Evolutionary conservation across 2,888 invertebrate genomes (phyloP).

Genomic region (Oeneis ivallda): DNA sequence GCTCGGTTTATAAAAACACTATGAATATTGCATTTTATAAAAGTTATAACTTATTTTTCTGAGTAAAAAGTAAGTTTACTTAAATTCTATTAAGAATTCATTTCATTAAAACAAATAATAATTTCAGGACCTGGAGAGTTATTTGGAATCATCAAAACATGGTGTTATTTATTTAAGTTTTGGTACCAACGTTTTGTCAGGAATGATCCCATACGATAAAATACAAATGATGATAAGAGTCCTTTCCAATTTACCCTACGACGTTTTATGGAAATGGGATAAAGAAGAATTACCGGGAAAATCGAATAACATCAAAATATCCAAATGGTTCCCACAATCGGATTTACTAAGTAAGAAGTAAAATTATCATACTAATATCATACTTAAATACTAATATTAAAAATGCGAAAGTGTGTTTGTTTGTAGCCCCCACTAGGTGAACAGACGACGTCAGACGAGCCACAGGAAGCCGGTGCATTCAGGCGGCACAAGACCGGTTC

Average conservation of each 20-base stretch:
- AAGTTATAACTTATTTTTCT: too few species aligned
- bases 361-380: not conserved
- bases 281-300: conserved; percentile 54
- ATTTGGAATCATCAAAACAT: conserved; percentile 59
- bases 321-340: conserved; percentile 73
- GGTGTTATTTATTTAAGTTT: conserved; percentile 73
- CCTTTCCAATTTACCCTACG: conserved; percentile 64
- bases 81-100: not conserved
- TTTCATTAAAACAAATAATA: not conserved
- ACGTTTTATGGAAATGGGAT: conserved; percentile 73
- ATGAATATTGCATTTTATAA: too few species aligned
- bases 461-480: too few species aligned
- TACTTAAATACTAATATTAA: too few species aligned
- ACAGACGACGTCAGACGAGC: too few species aligned
- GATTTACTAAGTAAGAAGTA: conserved; percentile 58
- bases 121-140: conserved; percentile 56
- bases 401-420: too few species aligned
- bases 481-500: too few species aligned
- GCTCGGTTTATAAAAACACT: too few species aligned
- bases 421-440: too few species aligned
- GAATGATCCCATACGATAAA: conserved; percentile 52
- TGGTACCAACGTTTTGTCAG: conserved; percentile 62
- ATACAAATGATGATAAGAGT: conserved; percentile 53
- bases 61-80: too few species aligned
- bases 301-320: conserved; percentile 61